Evolutionary conservation across 2,113 vertebrate species (phyloP), one percentile per base, ranked within the genome.

Genomic region (Chionis minor): DNA sequence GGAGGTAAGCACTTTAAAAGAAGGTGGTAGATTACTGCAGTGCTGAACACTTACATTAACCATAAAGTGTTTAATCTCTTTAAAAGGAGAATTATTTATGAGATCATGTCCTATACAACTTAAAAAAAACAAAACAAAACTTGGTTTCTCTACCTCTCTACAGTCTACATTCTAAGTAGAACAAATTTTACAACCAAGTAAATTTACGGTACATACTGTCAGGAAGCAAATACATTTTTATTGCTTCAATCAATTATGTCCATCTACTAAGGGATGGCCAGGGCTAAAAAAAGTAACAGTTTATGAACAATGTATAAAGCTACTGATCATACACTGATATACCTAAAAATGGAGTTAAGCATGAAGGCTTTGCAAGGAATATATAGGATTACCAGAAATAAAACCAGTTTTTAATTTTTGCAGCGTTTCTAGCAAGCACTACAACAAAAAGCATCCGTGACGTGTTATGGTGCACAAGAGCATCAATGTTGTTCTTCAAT

Each of bases 21-120:
- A 80, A 87, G 4, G 12, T 12, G 6, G 26, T 14, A 78, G 18
- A 59, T n/a, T n/a, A 70, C 18, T 0, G 0, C 10, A 56, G 21
- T 12, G 10, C 6, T 56, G 32, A 73, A 56, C 16, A 67, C 5
- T 42, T n/a, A 51, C 4, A 30, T 33, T 33, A 84, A 73, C 10
- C 24, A 54, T 24, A 35, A 70, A 73, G 5, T 2, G 4, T 8
- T 13, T 54, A 12, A 85, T 47, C 20, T 65, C 30, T 75, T 71
- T 35, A 74, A 83, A 92, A 81, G 14, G 5, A 55, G 2, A 83
- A 83, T 30, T 72, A 51, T 52, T 84, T 55, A 18, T 81, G 26
- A 70, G 21, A 55, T 51, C 17, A 42, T 13, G 9, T 17, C 7
- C 35, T 62, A 17, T 21, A 52, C 10, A 63, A 28, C 12, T 49